Base-by-base conservation (phyloP, 2,113 vertebrate genomes). In the Clarias batrachus region DNA sequence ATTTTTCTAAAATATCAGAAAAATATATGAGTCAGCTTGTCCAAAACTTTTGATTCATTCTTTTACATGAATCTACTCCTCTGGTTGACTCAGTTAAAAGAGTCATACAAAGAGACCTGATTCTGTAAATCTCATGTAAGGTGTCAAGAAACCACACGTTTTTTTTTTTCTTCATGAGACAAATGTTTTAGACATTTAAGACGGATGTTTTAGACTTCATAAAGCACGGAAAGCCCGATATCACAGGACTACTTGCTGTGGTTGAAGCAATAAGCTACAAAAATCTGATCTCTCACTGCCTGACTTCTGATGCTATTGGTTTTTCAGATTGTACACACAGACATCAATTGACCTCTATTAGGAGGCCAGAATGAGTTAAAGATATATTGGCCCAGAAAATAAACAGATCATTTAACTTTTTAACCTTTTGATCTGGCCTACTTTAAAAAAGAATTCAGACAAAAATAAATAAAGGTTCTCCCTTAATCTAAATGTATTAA, bases 101-200 rank as follows among this genome's bases (percentile, higher is more conserved):
- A 76, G 21, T 76, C 41, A 2, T n/a, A 54, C 48, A 76, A 52
- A 14, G 4, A n/a, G 19, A 23, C 19, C 10, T 76, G 73, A 54
- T 76, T 76, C 17, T 54, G 48, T 78, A 52, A 78, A 27, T 78
- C 52, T 78, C 25, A 9, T 76, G 6, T 77, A 54, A 54, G 12
- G 48, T 77, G 74, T 77, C 74, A 54, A 77, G 71, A n/a, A n/a
- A 65, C 71, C 68, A 78, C 60, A 74, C 83, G n/a, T 85, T 54
- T 17, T 62, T 41, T 85, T 54, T 17, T 62, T 21, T 23, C 2
- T 85, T 4, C 16, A 23, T 52, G 33, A 85, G 37, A 30, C 83
- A 54, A 85, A 63, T 4, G 25, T 48, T 48, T 48, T 48, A 48
- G 48, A 48, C 48, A 48, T 48, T 48, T 48, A 4, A 48, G 37